Base-by-base conservation (phyloP, 2,113 vertebrate species). In the Cyanistes caeruleus region DNA sequence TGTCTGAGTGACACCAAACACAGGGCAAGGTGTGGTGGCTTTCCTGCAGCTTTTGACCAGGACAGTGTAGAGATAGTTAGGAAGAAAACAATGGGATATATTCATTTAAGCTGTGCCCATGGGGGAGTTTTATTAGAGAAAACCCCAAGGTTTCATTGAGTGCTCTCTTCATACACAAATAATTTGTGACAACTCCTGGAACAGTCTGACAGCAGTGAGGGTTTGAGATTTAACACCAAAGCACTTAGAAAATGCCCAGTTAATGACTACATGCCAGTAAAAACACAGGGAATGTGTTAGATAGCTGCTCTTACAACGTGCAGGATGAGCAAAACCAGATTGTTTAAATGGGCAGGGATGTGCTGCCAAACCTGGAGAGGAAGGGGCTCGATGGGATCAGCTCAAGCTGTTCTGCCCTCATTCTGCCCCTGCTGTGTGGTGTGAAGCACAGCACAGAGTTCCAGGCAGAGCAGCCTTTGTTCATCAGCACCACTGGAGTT, bases 401-500 rank as follows among this genome's bases (percentile, higher is more conserved):
- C 33, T 82, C 13, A 81, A 70, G 23, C 31, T 21, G 23, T 10
- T 59, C 10, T 72, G 20, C 22, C 16, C 48, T 24, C 21, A 7
- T 62, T 65, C 37, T 59, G 60, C 74, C 58, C 37, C 17, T 56
- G 39, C 35, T 64, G 16, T 41, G 33, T 18, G 5, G 4, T 35
- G 19, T 68, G 55, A 39, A 13, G 14, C 43, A 30, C 18, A 14
- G n/a, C 9, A 7, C 9, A 7, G 49, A 4, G 41, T 41, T 79
- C 20, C 28, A 27, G 60, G 64, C 52, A 62, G 4, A 12, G 48
- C 11, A 48, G 51, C 23, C 21, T 59, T 73, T 10, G 19, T 59
- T 68, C 18, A 46, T 31, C 35, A 4, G 60, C 56, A 7, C 12
- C 53, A 1, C 0, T 0, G 13, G 44, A 65, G 46, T 60, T 81